Conservation (phyloP, 2,888 invertebrate genomes). For the Vanessa cardui region DNA sequence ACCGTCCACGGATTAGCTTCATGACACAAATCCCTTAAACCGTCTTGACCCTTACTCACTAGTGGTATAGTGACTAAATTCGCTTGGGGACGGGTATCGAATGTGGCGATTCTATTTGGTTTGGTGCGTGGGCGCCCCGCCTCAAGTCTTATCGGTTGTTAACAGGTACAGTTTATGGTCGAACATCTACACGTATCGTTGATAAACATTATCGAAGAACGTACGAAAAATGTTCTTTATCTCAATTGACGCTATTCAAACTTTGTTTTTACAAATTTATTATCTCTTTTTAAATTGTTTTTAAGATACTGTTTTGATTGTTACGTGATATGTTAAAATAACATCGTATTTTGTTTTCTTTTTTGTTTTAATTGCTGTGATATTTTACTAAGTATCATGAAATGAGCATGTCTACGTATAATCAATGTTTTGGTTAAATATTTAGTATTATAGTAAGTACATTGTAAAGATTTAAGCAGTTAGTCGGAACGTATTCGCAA, state of each 20-base stretch:
- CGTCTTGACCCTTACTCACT: not conserved
- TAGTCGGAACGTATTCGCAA: not conserved
- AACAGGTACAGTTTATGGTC: constrained; percentile 32
- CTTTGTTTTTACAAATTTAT: constrained; percentile 1
- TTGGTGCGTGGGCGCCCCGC: constrained; percentile 33
- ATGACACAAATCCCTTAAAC: not conserved
- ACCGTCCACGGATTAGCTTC: not conserved
- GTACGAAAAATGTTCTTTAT: constrained; percentile 19
- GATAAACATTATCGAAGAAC: constrained; percentile 31
- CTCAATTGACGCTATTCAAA: constrained; percentile 12
- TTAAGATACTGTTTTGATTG: not conserved
- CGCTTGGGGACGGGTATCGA: not conserved
- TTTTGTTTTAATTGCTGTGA: too few relatives aligned
- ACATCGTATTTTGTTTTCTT: too few relatives aligned
- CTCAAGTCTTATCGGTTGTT: constrained; percentile 36
- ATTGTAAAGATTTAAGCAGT: constrained; percentile 9
- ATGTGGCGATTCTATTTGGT: not conserved
- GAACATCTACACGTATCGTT: constrained; percentile 30
- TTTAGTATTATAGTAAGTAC: not conserved
- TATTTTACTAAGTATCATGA: too few relatives aligned
- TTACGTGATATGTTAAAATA: not conserved
- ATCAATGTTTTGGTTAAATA: too few relatives aligned
- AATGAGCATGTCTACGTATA: too few relatives aligned
- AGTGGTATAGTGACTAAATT: not conserved
- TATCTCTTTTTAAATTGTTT: not conserved